Percentiles rank a stretch among this genome's conserved stretches.
Conservation (phyloP, 2,797 vertebrate species). For the Dicrostonyx torquatus region DNA sequence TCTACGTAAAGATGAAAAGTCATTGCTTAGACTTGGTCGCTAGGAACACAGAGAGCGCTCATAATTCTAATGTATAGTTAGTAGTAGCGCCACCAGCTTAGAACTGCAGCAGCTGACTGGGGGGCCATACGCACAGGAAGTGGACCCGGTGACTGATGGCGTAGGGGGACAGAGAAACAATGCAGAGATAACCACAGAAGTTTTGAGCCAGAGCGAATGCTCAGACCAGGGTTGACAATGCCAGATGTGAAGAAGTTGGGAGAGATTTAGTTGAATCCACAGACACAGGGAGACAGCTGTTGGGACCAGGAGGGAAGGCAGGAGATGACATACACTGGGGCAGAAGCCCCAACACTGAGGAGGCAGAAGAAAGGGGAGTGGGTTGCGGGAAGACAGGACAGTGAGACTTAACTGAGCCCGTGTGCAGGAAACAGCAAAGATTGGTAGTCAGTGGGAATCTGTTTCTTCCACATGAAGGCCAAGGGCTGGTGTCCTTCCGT, state of each 20-base stretch:
- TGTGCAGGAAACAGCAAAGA: neutral
- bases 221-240: neutral
- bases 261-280: neutral
- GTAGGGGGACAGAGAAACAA: neutral
- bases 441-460: neutral
- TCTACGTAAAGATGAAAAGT: neutral
- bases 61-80: neutral
- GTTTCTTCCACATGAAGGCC: neutral
- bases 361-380: neutral
- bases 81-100: neutral
- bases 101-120: neutral
- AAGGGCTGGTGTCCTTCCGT: neutral
- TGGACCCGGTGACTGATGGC: neutral
- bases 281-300: neutral
- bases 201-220: neutral
- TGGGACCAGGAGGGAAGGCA: neutral
- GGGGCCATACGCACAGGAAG: neutral
- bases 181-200: neutral
- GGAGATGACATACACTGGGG: neutral
- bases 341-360: neutral
- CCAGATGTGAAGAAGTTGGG: neutral
- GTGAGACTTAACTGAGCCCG: neutral
- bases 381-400: neutral
- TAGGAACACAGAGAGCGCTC: conserved; percentile 13
- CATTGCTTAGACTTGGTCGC: neutral